phyloP scores from a whole-genome alignment of 2,113 vertebrate genomes.

The Sander lucioperca region DNA sequence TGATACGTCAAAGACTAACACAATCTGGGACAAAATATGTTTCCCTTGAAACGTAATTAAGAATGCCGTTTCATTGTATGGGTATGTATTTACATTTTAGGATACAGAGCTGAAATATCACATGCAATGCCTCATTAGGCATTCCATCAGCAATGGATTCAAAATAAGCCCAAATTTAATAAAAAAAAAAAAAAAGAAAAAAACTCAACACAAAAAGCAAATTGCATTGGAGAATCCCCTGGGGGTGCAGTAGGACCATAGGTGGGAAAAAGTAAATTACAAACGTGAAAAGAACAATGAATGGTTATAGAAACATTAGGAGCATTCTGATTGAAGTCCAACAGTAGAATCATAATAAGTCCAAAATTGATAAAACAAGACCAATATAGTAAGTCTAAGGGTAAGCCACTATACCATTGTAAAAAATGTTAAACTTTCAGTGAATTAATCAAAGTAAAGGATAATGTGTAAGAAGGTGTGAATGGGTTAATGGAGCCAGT shows the following conservation, averaged over 20 bases:
- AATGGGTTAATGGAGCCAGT: background rate
- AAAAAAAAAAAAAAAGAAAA: background rate
- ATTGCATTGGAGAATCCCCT: background rate
- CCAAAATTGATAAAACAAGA: background rate
- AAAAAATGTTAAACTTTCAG: background rate
- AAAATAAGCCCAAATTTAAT: background rate
- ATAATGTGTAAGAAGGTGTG: background rate
- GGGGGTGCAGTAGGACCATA: background rate
- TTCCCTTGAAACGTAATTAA: too few relatives aligned
- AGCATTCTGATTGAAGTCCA: background rate
- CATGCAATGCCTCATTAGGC: background rate
- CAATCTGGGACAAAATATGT: too few relatives aligned
- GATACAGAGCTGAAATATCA: background rate
- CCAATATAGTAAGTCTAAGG: background rate
- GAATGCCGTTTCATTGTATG: too few relatives aligned
- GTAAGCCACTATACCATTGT: background rate
- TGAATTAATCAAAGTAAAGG: background rate
- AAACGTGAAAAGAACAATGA: slow-evolving; percentile 27
- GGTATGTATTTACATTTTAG: too few relatives aligned
- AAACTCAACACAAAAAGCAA: slow-evolving; percentile 2
- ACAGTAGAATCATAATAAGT: background rate
- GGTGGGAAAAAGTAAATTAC: slow-evolving; percentile 16
- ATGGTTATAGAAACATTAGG: background rate
- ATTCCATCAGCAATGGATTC: background rate
- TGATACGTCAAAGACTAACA: too few relatives aligned